These are phyloP conservation scores for Archocentrus centrarchus DNA, from an alignment of 2,113 vertebrate genomes.

Conservation along the genomic window DNA sequence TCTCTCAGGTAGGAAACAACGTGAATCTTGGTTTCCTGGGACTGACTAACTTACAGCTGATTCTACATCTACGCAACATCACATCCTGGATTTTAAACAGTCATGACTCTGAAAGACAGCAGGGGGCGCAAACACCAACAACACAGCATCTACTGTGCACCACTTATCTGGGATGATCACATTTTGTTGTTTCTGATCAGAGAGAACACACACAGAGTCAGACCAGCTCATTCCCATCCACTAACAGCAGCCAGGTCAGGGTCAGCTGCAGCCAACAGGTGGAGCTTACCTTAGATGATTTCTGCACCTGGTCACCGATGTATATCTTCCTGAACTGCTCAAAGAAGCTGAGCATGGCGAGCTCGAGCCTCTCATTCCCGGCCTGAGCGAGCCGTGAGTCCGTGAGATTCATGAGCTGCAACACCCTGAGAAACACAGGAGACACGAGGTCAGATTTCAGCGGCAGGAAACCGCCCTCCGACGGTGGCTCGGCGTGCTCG, in stretches of 20 bases:
- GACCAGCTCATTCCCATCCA: neutral
- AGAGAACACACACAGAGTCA: constrained; percentile 53
- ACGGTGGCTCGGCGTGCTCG: neutral
- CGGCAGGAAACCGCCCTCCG: neutral
- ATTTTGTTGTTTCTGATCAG: constrained; percentile 65
- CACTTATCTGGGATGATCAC: constrained; percentile 70
- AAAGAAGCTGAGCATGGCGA: constrained; percentile 99
- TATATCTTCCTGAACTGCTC: constrained; percentile 99
- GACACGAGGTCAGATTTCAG: neutral
- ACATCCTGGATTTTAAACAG: neutral
- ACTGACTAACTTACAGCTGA: neutral
- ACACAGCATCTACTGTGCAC: constrained; percentile 22
- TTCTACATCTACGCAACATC: neutral
- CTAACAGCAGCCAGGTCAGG: neutral
- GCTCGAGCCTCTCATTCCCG: constrained; percentile 94
- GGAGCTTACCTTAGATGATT: constrained; percentile 93
- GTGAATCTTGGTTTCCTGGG: neutral
- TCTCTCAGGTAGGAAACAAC: too few species aligned
- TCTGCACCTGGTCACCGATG: constrained; percentile 99
- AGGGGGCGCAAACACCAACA: neutral
- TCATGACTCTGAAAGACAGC: neutral
- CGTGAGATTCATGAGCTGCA: constrained; percentile 98
- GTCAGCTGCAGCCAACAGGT: neutral
- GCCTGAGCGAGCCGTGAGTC: constrained; percentile 96
- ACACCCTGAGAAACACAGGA: constrained; percentile 82